These are phyloP conservation scores for Melanocharis versteri DNA, from an alignment of 2,113 vertebrate genomes.

Conservation along the genomic window DNA sequence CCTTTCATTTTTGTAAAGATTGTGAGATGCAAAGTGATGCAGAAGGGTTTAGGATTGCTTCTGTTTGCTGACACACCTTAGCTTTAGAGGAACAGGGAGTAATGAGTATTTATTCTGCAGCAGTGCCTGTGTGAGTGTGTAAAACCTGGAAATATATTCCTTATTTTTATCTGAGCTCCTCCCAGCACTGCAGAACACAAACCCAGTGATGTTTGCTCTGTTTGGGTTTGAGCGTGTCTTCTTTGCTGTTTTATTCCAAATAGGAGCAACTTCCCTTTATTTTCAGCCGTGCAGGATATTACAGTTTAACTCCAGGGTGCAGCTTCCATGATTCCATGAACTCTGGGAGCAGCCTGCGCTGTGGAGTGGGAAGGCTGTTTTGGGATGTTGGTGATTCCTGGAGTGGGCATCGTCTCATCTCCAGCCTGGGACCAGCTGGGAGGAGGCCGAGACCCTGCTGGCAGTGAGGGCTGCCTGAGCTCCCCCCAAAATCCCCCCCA, in stretches of 20 bases:
- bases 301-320: background rate
- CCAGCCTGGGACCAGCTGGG: background rate
- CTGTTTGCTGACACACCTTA: background rate
- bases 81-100: background rate
- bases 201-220: background rate
- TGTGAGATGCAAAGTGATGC: background rate
- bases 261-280: background rate
- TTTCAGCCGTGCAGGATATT: background rate
- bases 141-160: background rate
- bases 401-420: background rate
- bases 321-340: background rate
- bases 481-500: background rate
- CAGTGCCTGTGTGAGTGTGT: background rate
- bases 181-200: background rate
- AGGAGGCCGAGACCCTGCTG: rapidly evolving
- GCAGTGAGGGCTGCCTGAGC: background rate
- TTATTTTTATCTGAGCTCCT: background rate
- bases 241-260: background rate
- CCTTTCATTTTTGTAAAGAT: background rate
- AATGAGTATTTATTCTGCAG: background rate
- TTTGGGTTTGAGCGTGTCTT: background rate
- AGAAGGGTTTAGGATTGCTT: background rate
- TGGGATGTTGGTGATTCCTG: background rate
- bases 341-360: background rate
- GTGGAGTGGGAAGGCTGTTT: rapidly evolving